Conservation (phyloP, 2,888 invertebrate genomes). For the Diachrysia chrysitis region DNA sequence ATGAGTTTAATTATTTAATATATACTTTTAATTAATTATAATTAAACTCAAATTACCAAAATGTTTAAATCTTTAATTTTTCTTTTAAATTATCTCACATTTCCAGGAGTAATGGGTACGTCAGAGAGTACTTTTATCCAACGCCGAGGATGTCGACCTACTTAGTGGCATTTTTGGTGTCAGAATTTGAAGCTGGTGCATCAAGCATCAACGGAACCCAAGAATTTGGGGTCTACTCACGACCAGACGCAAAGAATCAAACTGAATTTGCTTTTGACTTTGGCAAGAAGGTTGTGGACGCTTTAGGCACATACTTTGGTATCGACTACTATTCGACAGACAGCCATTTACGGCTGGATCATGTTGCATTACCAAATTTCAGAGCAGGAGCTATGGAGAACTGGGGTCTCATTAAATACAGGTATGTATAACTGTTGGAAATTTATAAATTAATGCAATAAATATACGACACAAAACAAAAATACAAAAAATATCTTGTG, state of each 20-base stretch:
- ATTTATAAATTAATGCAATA: not conserved
- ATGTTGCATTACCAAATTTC: constrained; percentile 96
- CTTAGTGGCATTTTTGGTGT: constrained; percentile 94
- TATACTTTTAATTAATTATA: no score
- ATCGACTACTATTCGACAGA: constrained; percentile 86
- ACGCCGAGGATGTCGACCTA: constrained; percentile 94
- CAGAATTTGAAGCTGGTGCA: constrained; percentile 90
- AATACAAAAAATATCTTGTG: no score
- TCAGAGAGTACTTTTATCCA: constrained; percentile 89
- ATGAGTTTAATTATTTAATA: no score
- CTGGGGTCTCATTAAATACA: constrained; percentile 96
- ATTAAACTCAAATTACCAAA: no score
- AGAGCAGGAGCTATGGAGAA: constrained; percentile 97
- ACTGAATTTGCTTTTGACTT: constrained; percentile 91
- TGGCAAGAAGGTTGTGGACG: constrained; percentile 85
- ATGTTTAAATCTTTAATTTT: no score
- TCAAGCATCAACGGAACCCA: constrained; percentile 64
- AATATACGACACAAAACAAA: no score
- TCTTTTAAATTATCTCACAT: no score
- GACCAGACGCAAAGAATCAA: constrained; percentile 91
- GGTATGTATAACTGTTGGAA: constrained; percentile 75
- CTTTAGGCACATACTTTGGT: constrained; percentile 89
- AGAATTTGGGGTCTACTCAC: constrained; percentile 91
- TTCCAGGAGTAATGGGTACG: constrained; percentile 89
- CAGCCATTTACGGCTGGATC: constrained; percentile 92